Evolutionary conservation across 1,140 invertebrate species (phyloP).

Genomic region (Arctopsyche grandis): DNA sequence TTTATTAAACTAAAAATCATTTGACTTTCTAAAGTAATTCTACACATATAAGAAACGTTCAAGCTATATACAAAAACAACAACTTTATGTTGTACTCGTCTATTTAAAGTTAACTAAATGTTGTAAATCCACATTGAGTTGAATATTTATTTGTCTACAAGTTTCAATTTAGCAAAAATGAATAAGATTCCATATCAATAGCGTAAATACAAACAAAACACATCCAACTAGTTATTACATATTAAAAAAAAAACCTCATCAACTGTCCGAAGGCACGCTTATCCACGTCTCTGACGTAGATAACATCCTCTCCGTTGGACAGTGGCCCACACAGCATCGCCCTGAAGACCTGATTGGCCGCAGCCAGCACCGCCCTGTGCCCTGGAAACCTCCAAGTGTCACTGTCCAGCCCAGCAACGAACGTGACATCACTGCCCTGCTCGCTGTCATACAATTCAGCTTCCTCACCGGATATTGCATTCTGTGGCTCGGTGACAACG

Average conservation of each 20-base stretch:
- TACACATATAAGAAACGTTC: too few relatives aligned
- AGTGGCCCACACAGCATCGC: conserved; percentile 70
- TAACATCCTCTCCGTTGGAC: conserved; percentile 58
- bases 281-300: conserved; percentile 70
- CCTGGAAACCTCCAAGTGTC: conserved; percentile 74
- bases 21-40: too few relatives aligned
- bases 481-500: conserved; percentile 17
- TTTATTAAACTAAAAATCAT: too few relatives aligned
- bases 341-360: conserved; percentile 70
- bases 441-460: conserved; percentile 66
- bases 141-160: too few relatives aligned
- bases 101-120: too few relatives aligned
- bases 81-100: too few relatives aligned
- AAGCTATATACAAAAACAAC: too few relatives aligned
- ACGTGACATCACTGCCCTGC: conserved; percentile 72
- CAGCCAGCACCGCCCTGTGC: conserved; percentile 72
- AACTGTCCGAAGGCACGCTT: conserved; percentile 76
- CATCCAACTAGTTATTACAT: neutral
- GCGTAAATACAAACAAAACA: too few relatives aligned
- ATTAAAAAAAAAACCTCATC: conserved; percentile 58
- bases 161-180: too few relatives aligned
- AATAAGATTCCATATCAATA: too few relatives aligned
- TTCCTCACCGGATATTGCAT: conserved; percentile 10
- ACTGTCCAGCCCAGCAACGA: conserved; percentile 71
- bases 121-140: too few relatives aligned